A percentile compares a stretch with the other conserved stretches of the same genome.
These are phyloP conservation scores for Lycia hirtaria DNA, from an alignment of 2,888 invertebrate genomes.

Conservation along the genomic window DNA sequence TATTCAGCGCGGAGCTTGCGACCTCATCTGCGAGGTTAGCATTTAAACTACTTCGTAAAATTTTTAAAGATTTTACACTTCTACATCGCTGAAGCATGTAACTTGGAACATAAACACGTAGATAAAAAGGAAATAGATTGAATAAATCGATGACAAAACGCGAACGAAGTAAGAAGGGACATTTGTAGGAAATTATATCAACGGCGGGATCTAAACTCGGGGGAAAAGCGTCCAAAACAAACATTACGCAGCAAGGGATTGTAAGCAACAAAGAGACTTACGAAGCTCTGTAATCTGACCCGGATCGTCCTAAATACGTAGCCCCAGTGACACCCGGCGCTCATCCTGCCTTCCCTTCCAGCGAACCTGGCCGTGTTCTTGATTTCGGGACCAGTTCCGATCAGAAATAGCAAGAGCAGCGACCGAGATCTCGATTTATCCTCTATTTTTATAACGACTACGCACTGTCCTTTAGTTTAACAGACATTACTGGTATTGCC, in stretches of 20 bases:
- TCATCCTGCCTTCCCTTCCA: conserved; percentile 50
- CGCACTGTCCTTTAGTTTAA: conserved; percentile 57
- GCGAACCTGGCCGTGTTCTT: conserved; percentile 69
- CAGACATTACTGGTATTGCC: conserved; percentile 45
- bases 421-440: conserved; percentile 69
- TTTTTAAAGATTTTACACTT: not conserved
- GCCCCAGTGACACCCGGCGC: conserved; percentile 61
- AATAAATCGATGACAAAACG: not conserved
- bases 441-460: conserved; percentile 72
- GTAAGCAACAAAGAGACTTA: conserved; percentile 30
- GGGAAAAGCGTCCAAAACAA: conserved; percentile 6
- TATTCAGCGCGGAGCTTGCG: conserved; percentile 30
- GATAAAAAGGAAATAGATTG: not conserved
- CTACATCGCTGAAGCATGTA: not conserved
- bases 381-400: conserved; percentile 66
- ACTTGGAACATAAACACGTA: not conserved
- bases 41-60: conserved; percentile 4
- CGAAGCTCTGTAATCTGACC: conserved; percentile 52
- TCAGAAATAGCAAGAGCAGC: conserved; percentile 77
- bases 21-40: conserved; percentile 1
- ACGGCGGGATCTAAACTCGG: not conserved
- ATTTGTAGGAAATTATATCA: conserved; percentile 6
- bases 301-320: conserved; percentile 60
- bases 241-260: conserved; percentile 4
- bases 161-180: not conserved